Evolutionary conservation across 2,113 vertebrate genomes (phyloP).

Genomic region (Smithornis capensis): DNA sequence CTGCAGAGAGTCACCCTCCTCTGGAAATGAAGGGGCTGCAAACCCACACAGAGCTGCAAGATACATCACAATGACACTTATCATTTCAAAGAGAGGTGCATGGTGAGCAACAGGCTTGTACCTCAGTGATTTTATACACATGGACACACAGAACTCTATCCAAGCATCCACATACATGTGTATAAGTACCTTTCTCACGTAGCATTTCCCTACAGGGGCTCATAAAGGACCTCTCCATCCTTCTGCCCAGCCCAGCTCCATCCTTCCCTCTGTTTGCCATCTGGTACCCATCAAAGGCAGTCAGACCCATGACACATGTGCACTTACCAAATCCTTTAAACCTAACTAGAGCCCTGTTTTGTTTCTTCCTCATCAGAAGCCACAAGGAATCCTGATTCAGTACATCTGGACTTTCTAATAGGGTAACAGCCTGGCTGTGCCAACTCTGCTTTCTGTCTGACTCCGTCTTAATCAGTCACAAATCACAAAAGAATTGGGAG

Average conservation of each 20-base stretch:
- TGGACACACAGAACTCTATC: not conserved
- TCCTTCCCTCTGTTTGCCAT: slow-evolving; percentile 44
- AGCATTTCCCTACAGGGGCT: not conserved
- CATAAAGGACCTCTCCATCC: not conserved
- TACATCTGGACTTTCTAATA: slow-evolving; percentile 66
- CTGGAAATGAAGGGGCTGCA: not conserved
- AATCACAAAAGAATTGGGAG: slow-evolving; percentile 47
- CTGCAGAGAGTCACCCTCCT: not conserved
- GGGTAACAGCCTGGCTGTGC: slow-evolving; percentile 48
- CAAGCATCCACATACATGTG: not conserved
- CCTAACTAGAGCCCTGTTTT: slow-evolving; percentile 54
- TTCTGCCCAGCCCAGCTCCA: not conserved
- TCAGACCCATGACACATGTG: slow-evolving; percentile 43
- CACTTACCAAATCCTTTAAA: slow-evolving; percentile 57
- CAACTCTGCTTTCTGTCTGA: slow-evolving; percentile 54
- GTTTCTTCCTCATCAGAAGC: slow-evolving; percentile 63
- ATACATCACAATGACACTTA: not conserved
- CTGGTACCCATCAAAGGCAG: slow-evolving; percentile 64
- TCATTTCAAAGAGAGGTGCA: not conserved
- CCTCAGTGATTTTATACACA: not conserved
- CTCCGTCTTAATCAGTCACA: slow-evolving; percentile 54
- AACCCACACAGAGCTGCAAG: not conserved
- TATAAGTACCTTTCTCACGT: not conserved
- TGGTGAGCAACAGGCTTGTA: not conserved
- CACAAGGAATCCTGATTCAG: slow-evolving; percentile 39